phyloP scores from a whole-genome alignment of 2,113 vertebrate genomes.

The Mystacornis crossleyi region DNA sequence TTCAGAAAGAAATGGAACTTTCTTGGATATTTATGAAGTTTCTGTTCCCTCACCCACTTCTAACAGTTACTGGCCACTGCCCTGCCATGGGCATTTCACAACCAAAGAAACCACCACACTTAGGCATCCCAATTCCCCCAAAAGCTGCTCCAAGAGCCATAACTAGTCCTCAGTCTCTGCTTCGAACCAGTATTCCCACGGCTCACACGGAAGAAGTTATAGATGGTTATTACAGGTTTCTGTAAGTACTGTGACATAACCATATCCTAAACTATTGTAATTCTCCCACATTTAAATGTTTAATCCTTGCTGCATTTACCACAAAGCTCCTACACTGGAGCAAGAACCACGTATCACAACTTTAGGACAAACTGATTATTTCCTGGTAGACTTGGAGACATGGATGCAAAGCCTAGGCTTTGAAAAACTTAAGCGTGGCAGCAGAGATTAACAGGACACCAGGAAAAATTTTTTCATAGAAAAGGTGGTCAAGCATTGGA shows the following conservation, averaged over 20 bases:
- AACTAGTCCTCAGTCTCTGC: not conserved
- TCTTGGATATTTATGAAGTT: not conserved
- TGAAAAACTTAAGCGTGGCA: not conserved
- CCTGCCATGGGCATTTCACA: not conserved
- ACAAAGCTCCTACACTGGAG: not conserved
- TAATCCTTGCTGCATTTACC: not conserved
- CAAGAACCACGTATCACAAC: not conserved
- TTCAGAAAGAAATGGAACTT: not conserved
- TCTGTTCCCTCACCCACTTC: not conserved
- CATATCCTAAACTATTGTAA: not conserved
- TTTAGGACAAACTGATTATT: not conserved
- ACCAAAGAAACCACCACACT: not conserved
- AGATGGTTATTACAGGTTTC: no score
- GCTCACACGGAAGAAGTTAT: not conserved
- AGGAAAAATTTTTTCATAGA: not conserved
- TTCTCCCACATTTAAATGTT: not conserved
- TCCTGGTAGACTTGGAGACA: not conserved
- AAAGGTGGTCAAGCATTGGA: not conserved
- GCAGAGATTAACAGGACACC: not conserved
- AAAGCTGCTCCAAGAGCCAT: not conserved
- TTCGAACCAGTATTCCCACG: not conserved
- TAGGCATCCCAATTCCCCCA: not conserved
- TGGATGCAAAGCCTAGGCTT: not conserved
- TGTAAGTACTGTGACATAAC: fast-evolving
- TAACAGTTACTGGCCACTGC: not conserved